Percentiles rank a stretch among this genome's conserved stretches.
These are phyloP conservation scores for Daphoenositta chrysoptera DNA, from an alignment of 2,113 vertebrate genomes.

Conservation along the genomic window DNA sequence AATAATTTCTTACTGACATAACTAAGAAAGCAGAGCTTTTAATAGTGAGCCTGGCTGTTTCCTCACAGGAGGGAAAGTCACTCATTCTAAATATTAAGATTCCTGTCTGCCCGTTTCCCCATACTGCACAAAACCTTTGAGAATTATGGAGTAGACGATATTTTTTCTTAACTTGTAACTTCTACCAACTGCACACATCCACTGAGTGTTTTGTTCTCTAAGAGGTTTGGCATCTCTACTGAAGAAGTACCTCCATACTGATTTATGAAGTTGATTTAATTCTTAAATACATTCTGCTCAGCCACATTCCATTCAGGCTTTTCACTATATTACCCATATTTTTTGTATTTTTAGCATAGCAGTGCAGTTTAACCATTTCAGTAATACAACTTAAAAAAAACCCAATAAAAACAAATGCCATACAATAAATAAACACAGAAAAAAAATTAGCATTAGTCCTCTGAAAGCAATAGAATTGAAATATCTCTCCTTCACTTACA, in stretches of 20 bases:
- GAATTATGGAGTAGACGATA: neutral
- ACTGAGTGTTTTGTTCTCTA: neutral
- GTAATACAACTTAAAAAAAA: neutral
- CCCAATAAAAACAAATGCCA: neutral
- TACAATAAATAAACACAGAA: neutral
- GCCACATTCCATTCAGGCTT: neutral
- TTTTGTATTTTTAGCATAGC: neutral
- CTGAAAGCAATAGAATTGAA: neutral
- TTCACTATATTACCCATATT: neutral
- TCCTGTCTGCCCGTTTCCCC: neutral
- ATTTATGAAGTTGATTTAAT: neutral
- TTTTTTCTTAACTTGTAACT: neutral
- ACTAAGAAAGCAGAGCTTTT: neutral
- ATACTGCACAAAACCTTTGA: neutral
- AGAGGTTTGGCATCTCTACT: neutral
- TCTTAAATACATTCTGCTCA: neutral
- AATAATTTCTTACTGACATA: neutral
- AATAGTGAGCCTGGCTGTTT: neutral
- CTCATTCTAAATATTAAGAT: neutral
- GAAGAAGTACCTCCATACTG: neutral
- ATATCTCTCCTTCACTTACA: neutral
- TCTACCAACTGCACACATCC: neutral
- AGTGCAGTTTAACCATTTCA: neutral
- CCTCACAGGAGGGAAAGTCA: neutral
- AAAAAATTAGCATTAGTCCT: neutral